Evolutionary conservation across 2,113 vertebrate genomes (phyloP).

Genomic region (Conger conger): DNA sequence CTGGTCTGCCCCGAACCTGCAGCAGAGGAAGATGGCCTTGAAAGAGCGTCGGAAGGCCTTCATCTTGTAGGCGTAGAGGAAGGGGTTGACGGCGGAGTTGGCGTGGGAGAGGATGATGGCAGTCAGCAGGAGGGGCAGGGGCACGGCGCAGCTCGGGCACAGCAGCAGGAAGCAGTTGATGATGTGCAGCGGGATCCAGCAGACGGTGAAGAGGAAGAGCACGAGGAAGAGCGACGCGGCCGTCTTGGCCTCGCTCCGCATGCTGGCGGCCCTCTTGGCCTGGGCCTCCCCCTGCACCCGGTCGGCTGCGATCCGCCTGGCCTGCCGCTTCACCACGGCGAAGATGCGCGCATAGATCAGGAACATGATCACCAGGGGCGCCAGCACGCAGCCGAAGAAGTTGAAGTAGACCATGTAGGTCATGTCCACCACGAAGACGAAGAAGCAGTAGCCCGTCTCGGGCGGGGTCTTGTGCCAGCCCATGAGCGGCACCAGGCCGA

Average conservation of each 20-base stretch:
- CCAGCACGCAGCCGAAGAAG: constrained; percentile 58
- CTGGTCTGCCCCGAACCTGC: constrained; percentile 29
- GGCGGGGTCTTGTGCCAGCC: constrained; percentile 62
- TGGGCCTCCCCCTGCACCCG: constrained; percentile 27
- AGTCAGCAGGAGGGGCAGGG: constrained; percentile 61
- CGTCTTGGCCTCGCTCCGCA: constrained; percentile 61
- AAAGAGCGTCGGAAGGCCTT: constrained; percentile 70
- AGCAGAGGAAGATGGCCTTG: constrained; percentile 65
- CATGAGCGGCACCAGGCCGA: constrained; percentile 66
- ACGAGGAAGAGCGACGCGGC: constrained; percentile 68
- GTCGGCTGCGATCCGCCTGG: constrained; percentile 47
- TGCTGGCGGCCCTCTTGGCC: constrained; percentile 26
- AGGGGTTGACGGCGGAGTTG: constrained; percentile 71
- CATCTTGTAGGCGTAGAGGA: constrained; percentile 75
- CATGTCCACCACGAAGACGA: constrained; percentile 61
- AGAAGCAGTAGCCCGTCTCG: constrained; percentile 57
- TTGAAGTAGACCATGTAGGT: constrained; percentile 68
- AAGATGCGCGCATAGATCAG: constrained; percentile 62
- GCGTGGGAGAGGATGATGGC: constrained; percentile 73
- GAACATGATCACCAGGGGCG: constrained; percentile 62
- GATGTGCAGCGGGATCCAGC: constrained; percentile 75
- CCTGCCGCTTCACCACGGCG: constrained; percentile 52
- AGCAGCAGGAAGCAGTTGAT: constrained; percentile 75
- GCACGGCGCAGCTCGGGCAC: constrained; percentile 58
- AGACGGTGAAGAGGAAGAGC: constrained; percentile 67